Base-by-base conservation (phyloP, 2,888 invertebrate species). In the Campopleginae sp. region DNA sequence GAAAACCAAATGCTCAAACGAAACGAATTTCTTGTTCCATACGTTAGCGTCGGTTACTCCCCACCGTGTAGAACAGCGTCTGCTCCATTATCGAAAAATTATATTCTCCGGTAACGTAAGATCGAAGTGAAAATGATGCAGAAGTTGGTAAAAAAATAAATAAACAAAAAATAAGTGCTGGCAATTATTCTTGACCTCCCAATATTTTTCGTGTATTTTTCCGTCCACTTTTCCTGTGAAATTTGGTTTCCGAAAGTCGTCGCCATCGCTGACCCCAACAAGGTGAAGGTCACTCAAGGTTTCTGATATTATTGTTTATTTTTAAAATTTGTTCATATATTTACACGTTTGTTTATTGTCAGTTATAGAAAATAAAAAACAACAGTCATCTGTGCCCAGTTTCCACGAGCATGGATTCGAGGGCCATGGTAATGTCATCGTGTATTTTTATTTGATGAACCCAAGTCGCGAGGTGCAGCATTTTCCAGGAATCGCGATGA, bases 401-500 rank as follows among this genome's bases (percentile, higher is more conserved):
- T 89, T 93, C 93, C 70, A 88, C 70, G 8, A 93, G 88, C 87
- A 93, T 89, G 19, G 91, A 89, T 85, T 93, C 93, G 42, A 92
- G 76, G 66, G 80, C 81, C 42, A 85, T 86, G 14, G 83, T 87
- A 19, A 91, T 42, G 82, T 87, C 86, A 33, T 90, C 88, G 33
- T 90, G 81, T 72, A 94, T 90, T 79, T 93, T 92, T 6, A 94
- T 93, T 87, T 94, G 93, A 87, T 94, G 93, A 12, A 93, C 88
- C 94, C 94, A 94, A 5, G 92, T 89, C 8, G 94, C 92, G 5
- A 93, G 89, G 86, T 94, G 93, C 79, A 94, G 91, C 93, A 94
- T 94, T 86, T 94, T 90, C 79, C 86, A 88, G 65, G 92, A 89
- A 68, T 94, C 92, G 17, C 89, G 89, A 71, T 84, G 79, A 85